phyloP scores from a whole-genome alignment of 2,113 vertebrate species.

The Dipodomys ordii region DNA sequence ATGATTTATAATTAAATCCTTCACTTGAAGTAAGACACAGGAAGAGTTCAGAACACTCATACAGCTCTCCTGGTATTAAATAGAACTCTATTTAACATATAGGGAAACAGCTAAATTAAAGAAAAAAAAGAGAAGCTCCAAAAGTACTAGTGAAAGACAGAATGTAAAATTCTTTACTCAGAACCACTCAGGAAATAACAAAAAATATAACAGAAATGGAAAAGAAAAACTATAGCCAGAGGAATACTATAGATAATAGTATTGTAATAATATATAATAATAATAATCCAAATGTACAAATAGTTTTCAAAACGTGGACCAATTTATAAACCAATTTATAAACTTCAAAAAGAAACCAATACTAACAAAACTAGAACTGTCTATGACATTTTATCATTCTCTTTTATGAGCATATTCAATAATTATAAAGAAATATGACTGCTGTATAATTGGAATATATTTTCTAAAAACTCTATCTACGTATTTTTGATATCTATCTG shows the following conservation, averaged over 20 bases:
- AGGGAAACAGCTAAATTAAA: background rate
- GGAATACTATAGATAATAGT: background rate
- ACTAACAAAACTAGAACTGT: background rate
- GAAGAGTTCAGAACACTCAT: background rate
- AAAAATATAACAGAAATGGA: background rate
- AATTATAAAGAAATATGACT: background rate
- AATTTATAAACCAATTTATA: background rate
- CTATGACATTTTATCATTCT: background rate
- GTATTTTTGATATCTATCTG: too few species aligned
- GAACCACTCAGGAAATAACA: background rate
- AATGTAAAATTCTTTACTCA: background rate
- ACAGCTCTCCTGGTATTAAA: background rate
- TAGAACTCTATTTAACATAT: background rate
- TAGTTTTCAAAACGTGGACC: background rate
- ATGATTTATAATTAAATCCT: background rate
- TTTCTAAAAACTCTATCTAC: background rate
- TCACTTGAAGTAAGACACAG: background rate
- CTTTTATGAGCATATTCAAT: background rate
- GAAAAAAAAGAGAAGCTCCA: background rate
- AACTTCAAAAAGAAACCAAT: background rate
- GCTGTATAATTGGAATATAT: conserved; percentile 4
- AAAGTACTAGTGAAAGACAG: background rate
- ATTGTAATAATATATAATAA: too few species aligned
- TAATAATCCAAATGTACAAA: background rate
- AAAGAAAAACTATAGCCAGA: background rate